These are phyloP conservation scores for Dendrolimus kikuchii DNA, from an alignment of 1,140 invertebrate species.

Conservation along the genomic window DNA sequence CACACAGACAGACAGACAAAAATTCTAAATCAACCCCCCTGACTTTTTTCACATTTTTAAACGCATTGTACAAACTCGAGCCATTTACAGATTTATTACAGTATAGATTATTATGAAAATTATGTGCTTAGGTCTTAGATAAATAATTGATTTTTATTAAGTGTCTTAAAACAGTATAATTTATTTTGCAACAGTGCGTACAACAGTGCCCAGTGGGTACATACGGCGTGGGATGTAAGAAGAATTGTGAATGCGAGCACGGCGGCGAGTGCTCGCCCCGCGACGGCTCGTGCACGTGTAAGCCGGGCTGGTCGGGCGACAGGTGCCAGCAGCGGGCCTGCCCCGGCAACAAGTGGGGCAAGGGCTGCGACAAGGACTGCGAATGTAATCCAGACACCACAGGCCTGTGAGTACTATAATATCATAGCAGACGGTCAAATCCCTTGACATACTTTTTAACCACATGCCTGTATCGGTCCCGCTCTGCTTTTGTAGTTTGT, in stretches of 20 bases:
- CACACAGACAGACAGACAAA: too few relatives aligned
- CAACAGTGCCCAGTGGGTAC: constrained; percentile 82
- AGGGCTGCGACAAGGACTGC: constrained; percentile 82
- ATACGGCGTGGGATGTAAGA: constrained; percentile 84
- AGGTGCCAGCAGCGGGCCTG: constrained; percentile 81
- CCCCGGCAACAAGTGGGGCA: constrained; percentile 77
- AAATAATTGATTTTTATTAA: too few relatives aligned
- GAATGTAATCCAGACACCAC: constrained; percentile 83
- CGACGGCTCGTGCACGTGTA: constrained; percentile 82
- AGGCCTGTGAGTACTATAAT: constrained; percentile 70
- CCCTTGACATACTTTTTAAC: too few relatives aligned
- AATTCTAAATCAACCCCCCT: too few relatives aligned
- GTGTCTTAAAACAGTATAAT: neutral
- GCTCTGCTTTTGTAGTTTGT: too few relatives aligned
- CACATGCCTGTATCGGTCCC: too few relatives aligned
- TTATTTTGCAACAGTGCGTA: constrained; percentile 76
- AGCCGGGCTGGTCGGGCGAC: constrained; percentile 82
- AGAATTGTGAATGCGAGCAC: constrained; percentile 84
- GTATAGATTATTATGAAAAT: too few relatives aligned
- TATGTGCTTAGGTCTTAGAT: too few relatives aligned
- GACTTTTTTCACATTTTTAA: too few relatives aligned
- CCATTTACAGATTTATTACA: too few relatives aligned
- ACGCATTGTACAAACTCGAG: too few relatives aligned
- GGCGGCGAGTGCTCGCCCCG: constrained; percentile 79
- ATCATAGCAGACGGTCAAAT: too few relatives aligned